A percentile compares a stretch with the other conserved stretches of the same genome.
phyloP scores from a whole-genome alignment of 2,888 invertebrate genomes.

The Troides oblongomaculatus region DNA sequence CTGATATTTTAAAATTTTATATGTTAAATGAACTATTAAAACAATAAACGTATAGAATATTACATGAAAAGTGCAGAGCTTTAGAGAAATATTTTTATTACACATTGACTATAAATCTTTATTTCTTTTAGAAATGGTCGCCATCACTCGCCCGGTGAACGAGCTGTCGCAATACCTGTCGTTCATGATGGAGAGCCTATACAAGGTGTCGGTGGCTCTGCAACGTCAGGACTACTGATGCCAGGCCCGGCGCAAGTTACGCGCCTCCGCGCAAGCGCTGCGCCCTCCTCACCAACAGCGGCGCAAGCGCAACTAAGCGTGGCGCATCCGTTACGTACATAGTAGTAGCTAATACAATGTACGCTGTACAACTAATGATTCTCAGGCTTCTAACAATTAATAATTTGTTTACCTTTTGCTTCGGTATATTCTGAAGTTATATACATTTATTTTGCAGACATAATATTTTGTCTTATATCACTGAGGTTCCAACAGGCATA shows the following conservation, averaged over 20 bases:
- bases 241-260: constrained; percentile 19
- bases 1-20: background rate
- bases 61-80: too few relatives aligned
- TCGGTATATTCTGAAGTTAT: too few relatives aligned
- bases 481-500: too few relatives aligned
- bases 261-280: constrained; percentile 8
- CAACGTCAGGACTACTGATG: constrained; percentile 62
- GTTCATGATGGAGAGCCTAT: constrained; percentile 76
- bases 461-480: too few relatives aligned
- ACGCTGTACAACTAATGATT: background rate
- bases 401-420: too few relatives aligned
- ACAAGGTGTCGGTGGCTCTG: constrained; percentile 70
- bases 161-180: constrained; percentile 73
- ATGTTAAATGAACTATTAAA: background rate
- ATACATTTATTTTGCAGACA: too few relatives aligned
- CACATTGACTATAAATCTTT: background rate
- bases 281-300: background rate
- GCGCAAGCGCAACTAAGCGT: background rate
- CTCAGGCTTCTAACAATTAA: too few relatives aligned
- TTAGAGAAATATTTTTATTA: too few relatives aligned
- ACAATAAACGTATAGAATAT: background rate
- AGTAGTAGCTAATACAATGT: background rate
- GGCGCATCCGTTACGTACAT: background rate
- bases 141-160: constrained; percentile 71
- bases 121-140: constrained; percentile 65